These are phyloP conservation scores for Euglossa dilemma DNA, from an alignment of 1,140 invertebrate species.

Conservation along the genomic window DNA sequence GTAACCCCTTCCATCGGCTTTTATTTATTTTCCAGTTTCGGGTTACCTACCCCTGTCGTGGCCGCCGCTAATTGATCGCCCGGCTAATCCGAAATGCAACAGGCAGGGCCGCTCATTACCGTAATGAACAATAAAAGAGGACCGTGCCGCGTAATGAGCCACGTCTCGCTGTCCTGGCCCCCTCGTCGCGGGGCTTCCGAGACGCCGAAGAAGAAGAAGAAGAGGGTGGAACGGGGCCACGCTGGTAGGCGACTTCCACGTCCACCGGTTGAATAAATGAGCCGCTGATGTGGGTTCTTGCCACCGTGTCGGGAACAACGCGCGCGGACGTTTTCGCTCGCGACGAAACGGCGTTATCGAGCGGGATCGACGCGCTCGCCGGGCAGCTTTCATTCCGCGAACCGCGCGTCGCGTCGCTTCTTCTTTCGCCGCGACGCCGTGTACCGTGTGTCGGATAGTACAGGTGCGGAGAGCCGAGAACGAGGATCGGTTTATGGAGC, in stretches of 20 bases:
- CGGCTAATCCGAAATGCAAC: slow-evolving; percentile 57
- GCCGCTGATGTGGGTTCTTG: slow-evolving; percentile 12
- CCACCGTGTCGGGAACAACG: slow-evolving; percentile 9
- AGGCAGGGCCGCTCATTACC: slow-evolving; percentile 58
- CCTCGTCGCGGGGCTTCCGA: background rate
- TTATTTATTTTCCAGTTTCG: slow-evolving; percentile 66
- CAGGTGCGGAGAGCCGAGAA: background rate
- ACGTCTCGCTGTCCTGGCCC: slow-evolving; percentile 35
- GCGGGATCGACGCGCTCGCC: background rate
- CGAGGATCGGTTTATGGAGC: too few relatives aligned
- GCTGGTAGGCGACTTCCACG: slow-evolving; percentile 19
- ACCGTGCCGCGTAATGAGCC: slow-evolving; percentile 50
- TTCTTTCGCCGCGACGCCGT: background rate
- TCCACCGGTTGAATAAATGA: slow-evolving; percentile 33
- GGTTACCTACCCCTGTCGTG: slow-evolving; percentile 50
- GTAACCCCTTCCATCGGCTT: background rate
- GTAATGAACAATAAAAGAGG: slow-evolving; percentile 67
- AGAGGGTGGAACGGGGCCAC: slow-evolving; percentile 20
- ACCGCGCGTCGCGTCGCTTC: background rate
- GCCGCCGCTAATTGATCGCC: slow-evolving; percentile 66
- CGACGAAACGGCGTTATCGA: background rate
- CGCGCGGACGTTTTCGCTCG: background rate
- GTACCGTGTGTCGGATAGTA: background rate
- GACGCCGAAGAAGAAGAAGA: background rate
- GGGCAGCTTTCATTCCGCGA: background rate